Base-by-base conservation (phyloP, 2,797 vertebrate genomes). In the Chloroceryle amazona region DNA sequence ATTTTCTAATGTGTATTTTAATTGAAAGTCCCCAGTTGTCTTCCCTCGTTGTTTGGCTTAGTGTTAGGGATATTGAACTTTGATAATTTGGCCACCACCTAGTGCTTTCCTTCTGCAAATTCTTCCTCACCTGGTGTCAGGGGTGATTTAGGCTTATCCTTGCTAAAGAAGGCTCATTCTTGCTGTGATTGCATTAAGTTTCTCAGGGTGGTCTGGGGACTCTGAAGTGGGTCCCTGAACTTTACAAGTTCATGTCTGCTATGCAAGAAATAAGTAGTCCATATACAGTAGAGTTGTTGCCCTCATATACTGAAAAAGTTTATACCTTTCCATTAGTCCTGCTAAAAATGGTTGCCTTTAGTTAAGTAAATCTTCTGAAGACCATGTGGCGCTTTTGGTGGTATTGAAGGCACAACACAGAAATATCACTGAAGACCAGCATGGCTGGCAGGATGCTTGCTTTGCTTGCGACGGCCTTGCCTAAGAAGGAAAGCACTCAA, bases 1-100 rank as follows among this genome's bases (percentile, higher is more conserved):
- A 37, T 92, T 92, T 73, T 82, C 35, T 86, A 65, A 95, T 86
- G 82, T 79, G 29, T 62, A 67, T 96, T 96, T 96, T 96, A 94
- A 95, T 80, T 92, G 87, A 94, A 97, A 81, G 70, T 95, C 61
- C 46, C 20, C 49, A 29, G 75, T 90, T 96, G 61, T 92, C 88
- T 79, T 91, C 74, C 67, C 51, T 55, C 42, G 31, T 29, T 75
- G 33, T 88, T 82, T 74, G 67, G 35, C 35, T 86, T 26, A 31
- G 35, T 61, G 46, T 42, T 49, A 72, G 31, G 35, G 31, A 88
- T 28, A 46, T 16, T 71, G 66, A 89, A 82, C 47, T 88, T 90
- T 60, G 37, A 18, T 31, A 80, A 67, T 67, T 31, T 57, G 61
- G 41, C 41, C 58, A 60, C 70, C 49, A 37, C 52, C 13, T 67